Conservation (phyloP, 2,113 vertebrate species). For the Perca flavescens region DNA sequence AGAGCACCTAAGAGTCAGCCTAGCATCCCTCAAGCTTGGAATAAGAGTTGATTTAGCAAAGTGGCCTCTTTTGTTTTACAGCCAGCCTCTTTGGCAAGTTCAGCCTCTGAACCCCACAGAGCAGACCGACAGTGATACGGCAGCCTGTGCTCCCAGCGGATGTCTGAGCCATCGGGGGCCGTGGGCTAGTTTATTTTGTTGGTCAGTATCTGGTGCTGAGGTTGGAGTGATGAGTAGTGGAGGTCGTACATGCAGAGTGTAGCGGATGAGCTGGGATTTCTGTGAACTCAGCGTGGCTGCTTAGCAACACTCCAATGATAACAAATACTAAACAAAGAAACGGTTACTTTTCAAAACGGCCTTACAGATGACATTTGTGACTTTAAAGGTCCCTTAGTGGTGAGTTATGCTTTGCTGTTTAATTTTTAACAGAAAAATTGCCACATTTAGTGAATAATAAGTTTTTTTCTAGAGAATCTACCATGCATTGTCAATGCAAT, state of each 20-base stretch:
- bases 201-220: conserved; percentile 2
- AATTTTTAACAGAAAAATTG: too few relatives aligned
- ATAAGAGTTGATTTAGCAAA: background rate
- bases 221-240: background rate
- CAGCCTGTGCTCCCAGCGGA: background rate
- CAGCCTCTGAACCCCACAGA: background rate
- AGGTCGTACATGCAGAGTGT: background rate
- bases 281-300: background rate
- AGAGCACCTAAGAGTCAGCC: background rate
- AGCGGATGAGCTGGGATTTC: background rate
- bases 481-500: background rate
- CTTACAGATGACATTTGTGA: background rate
- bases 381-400: background rate
- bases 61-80: background rate
- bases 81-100: background rate
- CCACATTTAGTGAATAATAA: too few relatives aligned
- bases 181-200: background rate
- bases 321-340: background rate
- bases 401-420: background rate
- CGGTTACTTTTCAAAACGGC: background rate
- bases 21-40: background rate
- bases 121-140: conserved; percentile 3
- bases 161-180: background rate
- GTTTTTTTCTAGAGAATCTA: background rate
- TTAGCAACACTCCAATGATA: background rate